Base-by-base conservation (phyloP, 1,140 invertebrate species). In the Dinoponera quadriceps region DNA sequence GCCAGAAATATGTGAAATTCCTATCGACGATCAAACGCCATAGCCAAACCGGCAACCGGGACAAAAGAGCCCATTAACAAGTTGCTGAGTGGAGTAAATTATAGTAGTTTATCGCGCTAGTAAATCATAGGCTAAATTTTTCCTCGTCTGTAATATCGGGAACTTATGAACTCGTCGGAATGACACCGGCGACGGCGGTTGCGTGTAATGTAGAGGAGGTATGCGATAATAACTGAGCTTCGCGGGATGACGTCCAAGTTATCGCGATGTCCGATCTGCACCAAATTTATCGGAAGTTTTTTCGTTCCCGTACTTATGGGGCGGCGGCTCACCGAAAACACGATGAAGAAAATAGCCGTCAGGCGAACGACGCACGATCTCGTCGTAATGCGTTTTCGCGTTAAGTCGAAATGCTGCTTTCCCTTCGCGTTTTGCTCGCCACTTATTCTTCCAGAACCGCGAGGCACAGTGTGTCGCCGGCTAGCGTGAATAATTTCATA, bases 381-480 rank as follows among this genome's bases (percentile, higher is more conserved):
- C 49, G 14, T 48, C 16, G 54, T 57, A 80, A 63, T 51, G 3
- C 25, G 51, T 69, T 11, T 11, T 69, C 49, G 33, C 29, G 49
- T 80, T 80, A 80, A 57, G 9, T 62, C 48, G 4, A 59, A 25
- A 13, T 18, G 18, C 18, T 14, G 54, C 33, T 44, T 22, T 44
- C 9, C 3, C 75, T 29, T 71, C 65, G 65, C 51, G 38, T 69
- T 80, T 80, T 69, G 51, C 71, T 80, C 51, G 54, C 51, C 51
- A 80, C 54, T 80, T 80, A 80, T 71, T 80, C 65, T 71, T 71
- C 51, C 33, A 57, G 75, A 80, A 80, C 75, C 75, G n/a, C 75
- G 65, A 48, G 75, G 75, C 25, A 71, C 75, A 80, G 71, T 71
- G 75, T 80, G 65, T 80, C 75, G 75, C 51, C 65, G 75, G 54